Evolutionary conservation across 1,140 invertebrate species (phyloP).

Genomic region (Agraylea sexmaculata): DNA sequence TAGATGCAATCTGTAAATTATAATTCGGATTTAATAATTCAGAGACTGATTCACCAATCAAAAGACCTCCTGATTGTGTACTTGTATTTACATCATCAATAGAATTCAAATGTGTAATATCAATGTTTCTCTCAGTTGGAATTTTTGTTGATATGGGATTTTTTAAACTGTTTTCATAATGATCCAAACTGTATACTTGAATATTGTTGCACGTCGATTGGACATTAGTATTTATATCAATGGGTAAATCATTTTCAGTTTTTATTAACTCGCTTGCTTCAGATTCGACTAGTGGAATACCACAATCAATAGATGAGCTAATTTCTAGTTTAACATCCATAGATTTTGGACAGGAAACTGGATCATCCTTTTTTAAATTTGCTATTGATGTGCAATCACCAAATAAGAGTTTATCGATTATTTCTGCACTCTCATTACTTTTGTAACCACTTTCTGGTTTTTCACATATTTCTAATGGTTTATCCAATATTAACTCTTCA

Average conservation of each 20-base stretch:
- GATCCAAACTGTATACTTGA: conserved; percentile 40
- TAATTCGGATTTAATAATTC: conserved; percentile 13
- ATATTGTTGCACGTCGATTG: conserved; percentile 22
- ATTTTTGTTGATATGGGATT: conserved; percentile 24
- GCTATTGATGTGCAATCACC: too few relatives aligned
- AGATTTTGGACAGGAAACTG: too few relatives aligned
- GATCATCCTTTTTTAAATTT: too few relatives aligned
- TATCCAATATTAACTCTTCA: conserved; percentile 14
- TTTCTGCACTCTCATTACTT: conserved; percentile 21
- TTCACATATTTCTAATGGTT: conserved; percentile 17
- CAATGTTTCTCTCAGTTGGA: conserved; percentile 32
- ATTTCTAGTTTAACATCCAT: too few relatives aligned
- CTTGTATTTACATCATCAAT: conserved; percentile 36
- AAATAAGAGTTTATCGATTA: conserved; percentile 19
- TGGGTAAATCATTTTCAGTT: not conserved
- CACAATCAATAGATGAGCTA: too few relatives aligned
- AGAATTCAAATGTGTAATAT: conserved; percentile 33
- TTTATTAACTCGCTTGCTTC: not conserved
- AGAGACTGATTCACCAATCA: conserved; percentile 22
- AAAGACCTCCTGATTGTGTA: conserved; percentile 29
- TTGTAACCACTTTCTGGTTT: conserved; percentile 21
- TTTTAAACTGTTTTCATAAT: conserved; percentile 33
- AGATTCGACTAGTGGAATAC: conserved; percentile 1
- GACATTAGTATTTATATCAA: conserved; percentile 5
- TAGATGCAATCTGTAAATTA: conserved; percentile 15